Conservation (phyloP, 2,113 vertebrate genomes). For the Aspiorhynchus laticeps region DNA sequence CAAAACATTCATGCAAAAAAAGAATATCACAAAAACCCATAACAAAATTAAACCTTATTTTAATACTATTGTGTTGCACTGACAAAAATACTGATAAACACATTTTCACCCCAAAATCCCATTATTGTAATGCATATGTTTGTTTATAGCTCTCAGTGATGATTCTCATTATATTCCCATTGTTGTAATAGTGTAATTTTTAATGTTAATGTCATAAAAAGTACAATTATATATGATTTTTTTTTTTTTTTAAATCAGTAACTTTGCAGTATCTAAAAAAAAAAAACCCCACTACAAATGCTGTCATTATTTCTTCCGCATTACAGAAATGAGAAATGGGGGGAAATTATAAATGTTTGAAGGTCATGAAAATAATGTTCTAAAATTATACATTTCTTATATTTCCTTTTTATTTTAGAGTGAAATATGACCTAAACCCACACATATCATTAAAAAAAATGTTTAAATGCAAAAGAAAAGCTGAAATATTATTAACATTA, state of each 20-base stretch:
- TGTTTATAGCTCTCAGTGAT: background rate
- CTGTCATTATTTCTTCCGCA: too few relatives aligned
- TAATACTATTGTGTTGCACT: background rate
- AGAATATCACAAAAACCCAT: background rate
- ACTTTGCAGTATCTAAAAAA: background rate
- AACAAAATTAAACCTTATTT: background rate
- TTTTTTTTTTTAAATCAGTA: background rate
- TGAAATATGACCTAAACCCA: too few relatives aligned
- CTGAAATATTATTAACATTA: background rate
- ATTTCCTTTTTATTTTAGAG: too few relatives aligned
- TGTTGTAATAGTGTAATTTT: background rate
- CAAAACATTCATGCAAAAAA: background rate
- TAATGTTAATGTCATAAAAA: background rate
- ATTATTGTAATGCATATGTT: background rate
- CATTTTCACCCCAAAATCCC: background rate
- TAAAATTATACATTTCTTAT: too few relatives aligned
- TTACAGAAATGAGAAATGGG: too few relatives aligned
- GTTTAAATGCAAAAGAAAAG: too few relatives aligned
- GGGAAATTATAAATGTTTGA: too few relatives aligned
- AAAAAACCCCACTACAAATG: too few relatives aligned
- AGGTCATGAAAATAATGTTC: too few relatives aligned
- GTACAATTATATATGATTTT: background rate
- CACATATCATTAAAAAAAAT: too few relatives aligned
- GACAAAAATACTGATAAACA: background rate
- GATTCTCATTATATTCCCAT: constrained; percentile 1